phyloP scores from a whole-genome alignment of 1,140 invertebrate genomes.

The Homalodisca vitripennis region DNA sequence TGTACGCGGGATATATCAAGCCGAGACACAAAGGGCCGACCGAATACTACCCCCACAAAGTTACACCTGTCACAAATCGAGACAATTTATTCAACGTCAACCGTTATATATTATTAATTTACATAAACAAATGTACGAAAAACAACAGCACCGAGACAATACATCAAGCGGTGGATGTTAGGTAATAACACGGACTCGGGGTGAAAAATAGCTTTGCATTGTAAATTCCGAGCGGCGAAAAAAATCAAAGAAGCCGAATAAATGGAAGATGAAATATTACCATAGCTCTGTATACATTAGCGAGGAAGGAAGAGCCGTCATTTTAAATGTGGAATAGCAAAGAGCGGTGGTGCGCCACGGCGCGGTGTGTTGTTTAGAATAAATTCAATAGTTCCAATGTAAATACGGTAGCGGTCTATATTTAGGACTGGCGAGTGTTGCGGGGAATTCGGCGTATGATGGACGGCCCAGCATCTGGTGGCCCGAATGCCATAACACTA shows the following conservation, averaged over 20 bases:
- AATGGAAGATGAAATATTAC: conserved; percentile 6
- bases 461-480: conserved; percentile 7
- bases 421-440: background rate
- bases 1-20: too few species aligned
- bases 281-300: background rate
- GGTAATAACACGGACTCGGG: too few species aligned
- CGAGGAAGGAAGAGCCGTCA: background rate
- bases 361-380: background rate
- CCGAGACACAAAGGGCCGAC: too few species aligned
- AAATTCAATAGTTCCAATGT: conserved; percentile 16
- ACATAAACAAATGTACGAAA: too few species aligned
- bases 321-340: background rate
- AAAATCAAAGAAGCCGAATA: background rate
- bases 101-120: too few species aligned
- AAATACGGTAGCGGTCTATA: conserved; percentile 6
- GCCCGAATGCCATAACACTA: background rate
- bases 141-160: too few species aligned
- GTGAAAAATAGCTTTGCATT: conserved; percentile 7
- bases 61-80: too few species aligned
- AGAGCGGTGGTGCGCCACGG: background rate
- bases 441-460: conserved; percentile 12
- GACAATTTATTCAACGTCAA: too few species aligned
- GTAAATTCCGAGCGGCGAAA: conserved; percentile 3
- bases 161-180: too few species aligned
- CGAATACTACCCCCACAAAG: too few species aligned